Base-by-base conservation (phyloP, 2,888 invertebrate species). In the Leptura quadrifasciata region DNA sequence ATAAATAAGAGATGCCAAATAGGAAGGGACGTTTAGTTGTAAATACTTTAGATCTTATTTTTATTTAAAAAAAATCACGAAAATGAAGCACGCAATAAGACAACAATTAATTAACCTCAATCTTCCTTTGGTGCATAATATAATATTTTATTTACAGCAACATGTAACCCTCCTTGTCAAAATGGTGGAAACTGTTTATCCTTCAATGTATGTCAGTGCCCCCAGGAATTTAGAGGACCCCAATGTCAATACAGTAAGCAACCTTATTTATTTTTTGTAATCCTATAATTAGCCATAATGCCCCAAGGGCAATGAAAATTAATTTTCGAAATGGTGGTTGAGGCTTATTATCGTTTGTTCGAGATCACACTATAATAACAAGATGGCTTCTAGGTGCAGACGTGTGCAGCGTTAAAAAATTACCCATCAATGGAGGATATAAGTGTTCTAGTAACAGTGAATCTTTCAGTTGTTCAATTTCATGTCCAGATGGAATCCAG, bases 151-250 rank as follows among this genome's bases (percentile, higher is more conserved):
- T 81, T 86, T 88, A 27, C 85, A 92, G 93, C 94, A 4, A 91
- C 91, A 21, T 95, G 95, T 81, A 88, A 90, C 69, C 96, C 95
- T 0, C 91, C 93, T 0, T 97, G 97, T 85, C 87, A 91, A 76
- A 96, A 97, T 85, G 96, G 95, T 0, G 97, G 97, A 0, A 91
- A 92, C n/a, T 97, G 97, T 86, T 89, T 96, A 0, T 91, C 94
- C 0, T 91, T 93, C 10, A 94, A 96, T 85, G 91, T 92, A 1
- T 97, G 97, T 82, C 93, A 95, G 81, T 97, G 97, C 86, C 93
- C 95, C 0, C 90, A 92, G 79, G 92, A 92, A 1, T 94, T 91
- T 83, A 91, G 93, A 77, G 95, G 95, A n/a, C 91, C 93, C 0
- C 93, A 93, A 84, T 95, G 95, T 84, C 94, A 95, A 89, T 94